phyloP scores from a whole-genome alignment of 2,888 invertebrate genomes.

The Lepidocyrtinus sp. region DNA sequence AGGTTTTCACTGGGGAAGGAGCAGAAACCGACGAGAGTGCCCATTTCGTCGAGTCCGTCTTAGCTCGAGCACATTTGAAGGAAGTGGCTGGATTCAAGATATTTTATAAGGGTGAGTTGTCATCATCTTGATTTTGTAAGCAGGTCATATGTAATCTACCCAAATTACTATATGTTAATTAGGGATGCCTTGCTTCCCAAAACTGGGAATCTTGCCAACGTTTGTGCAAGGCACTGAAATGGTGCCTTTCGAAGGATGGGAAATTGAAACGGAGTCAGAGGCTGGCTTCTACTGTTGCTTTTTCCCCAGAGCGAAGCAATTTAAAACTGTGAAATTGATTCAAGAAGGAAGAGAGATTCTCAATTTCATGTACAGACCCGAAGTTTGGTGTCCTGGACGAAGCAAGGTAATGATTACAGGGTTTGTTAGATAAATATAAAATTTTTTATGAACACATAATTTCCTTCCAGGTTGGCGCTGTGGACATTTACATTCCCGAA shows the following conservation, averaged over 20 bases:
- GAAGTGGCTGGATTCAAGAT: constrained; percentile 14
- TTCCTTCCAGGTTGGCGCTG: background rate
- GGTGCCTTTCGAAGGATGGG: background rate
- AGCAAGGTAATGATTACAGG: background rate
- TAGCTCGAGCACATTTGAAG: background rate
- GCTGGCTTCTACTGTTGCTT: constrained; percentile 32
- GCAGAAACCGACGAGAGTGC: constrained; percentile 1
- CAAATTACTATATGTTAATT: background rate
- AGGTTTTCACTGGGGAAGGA: background rate
- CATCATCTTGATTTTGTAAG: too few species aligned
- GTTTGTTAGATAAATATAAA: too few species aligned
- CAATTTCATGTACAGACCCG: constrained; percentile 26
- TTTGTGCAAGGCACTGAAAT: background rate
- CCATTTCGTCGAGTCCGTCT: background rate
- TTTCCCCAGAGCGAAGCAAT: background rate
- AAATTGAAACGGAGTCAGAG: background rate
- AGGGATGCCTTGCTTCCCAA: constrained; percentile 21
- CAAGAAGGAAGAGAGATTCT: background rate
- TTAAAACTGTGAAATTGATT: constrained; percentile 18
- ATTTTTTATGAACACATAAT: too few species aligned
- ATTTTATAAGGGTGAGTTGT: background rate
- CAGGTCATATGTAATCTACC: too few species aligned
- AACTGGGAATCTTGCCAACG: background rate
- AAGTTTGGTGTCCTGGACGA: constrained; percentile 17
- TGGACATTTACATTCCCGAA: constrained; percentile 34